Conservation (phyloP, 2,888 invertebrate species). For the Baronia brevicornis region DNA sequence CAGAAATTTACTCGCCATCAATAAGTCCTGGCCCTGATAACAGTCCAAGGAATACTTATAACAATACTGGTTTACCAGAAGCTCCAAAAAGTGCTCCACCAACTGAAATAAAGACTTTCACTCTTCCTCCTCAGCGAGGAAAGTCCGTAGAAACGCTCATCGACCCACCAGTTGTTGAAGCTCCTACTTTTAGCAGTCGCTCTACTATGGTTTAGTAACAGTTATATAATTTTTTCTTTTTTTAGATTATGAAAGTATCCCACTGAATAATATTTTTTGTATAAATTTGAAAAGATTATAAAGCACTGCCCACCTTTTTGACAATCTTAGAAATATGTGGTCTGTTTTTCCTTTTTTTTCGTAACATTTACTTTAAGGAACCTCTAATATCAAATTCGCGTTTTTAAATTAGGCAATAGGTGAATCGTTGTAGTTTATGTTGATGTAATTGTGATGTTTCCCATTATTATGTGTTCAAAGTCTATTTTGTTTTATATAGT, state of each 20-base stretch:
- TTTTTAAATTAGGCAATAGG: conserved; percentile 1
- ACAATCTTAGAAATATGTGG: conserved; percentile 6
- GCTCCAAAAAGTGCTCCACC: conserved; percentile 59
- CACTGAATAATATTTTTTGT: conserved; percentile 9
- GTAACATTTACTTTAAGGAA: conserved; percentile 7
- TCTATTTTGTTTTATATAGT: conserved; percentile 19
- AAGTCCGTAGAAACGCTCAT: conserved; percentile 65
- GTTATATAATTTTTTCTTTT: conserved; percentile 6
- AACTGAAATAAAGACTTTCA: conserved; percentile 60
- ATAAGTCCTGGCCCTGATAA: conserved; percentile 61
- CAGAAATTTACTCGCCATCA: conserved; percentile 70
- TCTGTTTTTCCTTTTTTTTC: not conserved
- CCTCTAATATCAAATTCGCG: too few species aligned
- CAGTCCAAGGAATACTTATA: conserved; percentile 57
- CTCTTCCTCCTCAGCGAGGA: conserved; percentile 54
- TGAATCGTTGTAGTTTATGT: conserved; percentile 1
- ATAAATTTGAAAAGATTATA: conserved; percentile 3
- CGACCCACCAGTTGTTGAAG: conserved; percentile 52
- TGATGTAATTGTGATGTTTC: conserved; percentile 9
- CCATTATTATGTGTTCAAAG: conserved; percentile 22
- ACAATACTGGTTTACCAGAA: conserved; percentile 55
- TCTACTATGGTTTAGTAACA: conserved; percentile 63
- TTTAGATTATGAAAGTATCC: conserved; percentile 4
- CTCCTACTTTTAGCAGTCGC: conserved; percentile 55
- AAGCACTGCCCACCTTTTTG: conserved; percentile 10